A percentile compares a stretch with the other conserved stretches of the same genome.
Conservation (phyloP, 2,888 invertebrate genomes). For the Rhyacophila evoluta region DNA sequence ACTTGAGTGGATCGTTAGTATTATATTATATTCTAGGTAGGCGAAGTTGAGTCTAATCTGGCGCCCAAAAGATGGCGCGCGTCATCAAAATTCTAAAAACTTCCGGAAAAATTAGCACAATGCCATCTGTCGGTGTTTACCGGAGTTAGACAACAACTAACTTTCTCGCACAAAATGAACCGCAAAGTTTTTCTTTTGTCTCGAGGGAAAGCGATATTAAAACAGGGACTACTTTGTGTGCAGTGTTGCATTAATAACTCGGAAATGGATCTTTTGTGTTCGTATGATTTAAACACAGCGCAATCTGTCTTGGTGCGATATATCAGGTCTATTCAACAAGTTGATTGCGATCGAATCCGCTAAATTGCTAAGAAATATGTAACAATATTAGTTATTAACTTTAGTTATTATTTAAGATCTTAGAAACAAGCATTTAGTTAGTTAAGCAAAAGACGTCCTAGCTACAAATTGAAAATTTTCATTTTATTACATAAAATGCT, state of each 20-base stretch:
- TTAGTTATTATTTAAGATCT: no score
- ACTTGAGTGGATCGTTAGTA: no score
- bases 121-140: background rate
- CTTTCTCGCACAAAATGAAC: background rate
- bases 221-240: background rate
- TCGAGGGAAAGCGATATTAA: background rate
- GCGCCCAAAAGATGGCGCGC: background rate
- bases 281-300: background rate
- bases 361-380: no score
- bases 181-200: conserved; percentile 14
- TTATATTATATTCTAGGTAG: background rate
- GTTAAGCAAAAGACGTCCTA: no score
- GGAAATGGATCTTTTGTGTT: background rate
- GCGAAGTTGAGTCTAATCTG: background rate
- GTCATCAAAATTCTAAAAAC: background rate
- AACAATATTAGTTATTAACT: no score
- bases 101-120: background rate
- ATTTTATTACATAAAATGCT: no score
- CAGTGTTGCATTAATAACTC: background rate
- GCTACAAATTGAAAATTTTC: no score
- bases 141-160: background rate
- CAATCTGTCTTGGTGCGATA: background rate
- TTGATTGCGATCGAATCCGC: no score
- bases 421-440: no score
- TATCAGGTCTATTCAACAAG: no score